A percentile compares a stretch with the other conserved stretches of the same genome.
phyloP scores from a whole-genome alignment of 2,888 invertebrate species.

The Tolmerus cingulatus region DNA sequence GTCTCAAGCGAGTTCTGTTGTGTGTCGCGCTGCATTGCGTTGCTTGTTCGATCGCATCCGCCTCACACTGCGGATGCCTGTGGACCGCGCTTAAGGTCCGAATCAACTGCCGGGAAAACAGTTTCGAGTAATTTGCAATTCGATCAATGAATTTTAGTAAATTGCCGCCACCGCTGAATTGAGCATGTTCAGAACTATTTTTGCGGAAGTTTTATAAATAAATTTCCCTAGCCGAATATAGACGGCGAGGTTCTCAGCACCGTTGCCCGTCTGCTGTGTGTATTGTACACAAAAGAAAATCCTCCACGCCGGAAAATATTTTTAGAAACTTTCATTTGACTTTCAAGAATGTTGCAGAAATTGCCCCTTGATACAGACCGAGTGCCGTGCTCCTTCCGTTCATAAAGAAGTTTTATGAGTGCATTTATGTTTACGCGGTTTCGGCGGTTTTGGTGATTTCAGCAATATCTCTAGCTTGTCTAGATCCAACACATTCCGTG shows the following conservation, averaged over 20 bases:
- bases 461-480: neutral
- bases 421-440: slow-evolving; percentile 4
- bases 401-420: neutral
- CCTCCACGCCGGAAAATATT: slow-evolving; percentile 34
- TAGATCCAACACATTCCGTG: neutral
- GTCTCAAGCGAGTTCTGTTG: slow-evolving; percentile 15
- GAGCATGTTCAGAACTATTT: slow-evolving; percentile 28
- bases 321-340: slow-evolving; percentile 34
- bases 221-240: slow-evolving; percentile 24
- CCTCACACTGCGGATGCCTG: neutral
- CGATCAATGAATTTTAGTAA: slow-evolving; percentile 41
- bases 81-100: neutral
- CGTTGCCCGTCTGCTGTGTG: neutral
- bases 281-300: slow-evolving; percentile 17
- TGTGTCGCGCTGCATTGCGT: neutral
- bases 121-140: slow-evolving; percentile 34
- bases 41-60: neutral
- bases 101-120: neutral
- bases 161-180: neutral
- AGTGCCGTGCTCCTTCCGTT: neutral
- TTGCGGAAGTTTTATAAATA: slow-evolving; percentile 24
- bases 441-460: neutral
- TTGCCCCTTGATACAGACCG: neutral
- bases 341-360: slow-evolving; percentile 19
- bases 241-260: neutral